A percentile compares a stretch with the other conserved stretches of the same genome.
These are phyloP conservation scores for Steinernema carpocapsae DNA, from an alignment of 2,888 invertebrate species.

Conservation along the genomic window DNA sequence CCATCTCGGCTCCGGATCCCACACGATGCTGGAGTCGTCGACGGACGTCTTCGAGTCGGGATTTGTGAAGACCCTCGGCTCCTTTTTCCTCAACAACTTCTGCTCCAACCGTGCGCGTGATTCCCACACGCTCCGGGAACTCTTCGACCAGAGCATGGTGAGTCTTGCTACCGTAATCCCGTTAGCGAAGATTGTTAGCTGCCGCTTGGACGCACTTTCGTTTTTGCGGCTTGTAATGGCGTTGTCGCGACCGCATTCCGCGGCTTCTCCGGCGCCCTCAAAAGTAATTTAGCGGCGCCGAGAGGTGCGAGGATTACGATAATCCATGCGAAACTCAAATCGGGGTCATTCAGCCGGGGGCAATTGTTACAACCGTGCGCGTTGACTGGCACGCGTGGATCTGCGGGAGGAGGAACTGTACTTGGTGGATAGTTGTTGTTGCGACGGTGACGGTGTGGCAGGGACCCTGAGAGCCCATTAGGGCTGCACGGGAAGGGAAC, in stretches of 20 bases:
- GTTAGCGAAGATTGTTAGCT: not conserved
- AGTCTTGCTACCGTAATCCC: constrained; percentile 44
- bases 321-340: constrained; percentile 23
- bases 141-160: constrained; percentile 82
- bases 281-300: not conserved
- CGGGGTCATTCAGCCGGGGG: constrained; percentile 32
- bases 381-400: constrained; percentile 26
- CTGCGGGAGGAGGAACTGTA: constrained; percentile 1
- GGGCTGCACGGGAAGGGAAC: constrained; percentile 28
- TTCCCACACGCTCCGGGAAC: constrained; percentile 27
- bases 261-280: constrained; percentile 7
- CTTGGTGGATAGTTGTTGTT: constrained; percentile 7
- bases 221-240: constrained; percentile 18
- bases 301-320: constrained; percentile 13
- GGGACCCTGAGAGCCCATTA: constrained; percentile 35
- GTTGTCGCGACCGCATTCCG: constrained; percentile 30
- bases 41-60: constrained; percentile 13
- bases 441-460: not conserved
- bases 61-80: constrained; percentile 19
- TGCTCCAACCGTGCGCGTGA: not conserved
- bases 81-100: constrained; percentile 35
- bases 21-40: not conserved
- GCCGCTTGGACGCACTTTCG: constrained; percentile 15
- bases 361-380: constrained; percentile 10
- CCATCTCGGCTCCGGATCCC: constrained; percentile 42